Conservation (phyloP, 2,797 vertebrate genomes). For the Epinephelus malabaricus region DNA sequence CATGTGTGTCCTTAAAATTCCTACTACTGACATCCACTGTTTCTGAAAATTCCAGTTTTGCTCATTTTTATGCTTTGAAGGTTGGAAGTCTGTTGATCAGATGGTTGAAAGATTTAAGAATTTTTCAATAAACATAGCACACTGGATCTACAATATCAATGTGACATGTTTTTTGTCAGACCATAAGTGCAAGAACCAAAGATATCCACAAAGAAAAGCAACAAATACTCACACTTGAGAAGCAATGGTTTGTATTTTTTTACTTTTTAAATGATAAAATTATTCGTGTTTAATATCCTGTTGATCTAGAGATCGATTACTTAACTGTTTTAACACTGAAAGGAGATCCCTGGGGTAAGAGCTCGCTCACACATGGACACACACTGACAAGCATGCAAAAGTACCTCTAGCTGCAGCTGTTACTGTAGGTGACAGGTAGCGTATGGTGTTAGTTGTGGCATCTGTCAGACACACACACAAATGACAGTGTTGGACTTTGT, state of each 20-base stretch:
- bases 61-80: neutral
- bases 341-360: too few species aligned
- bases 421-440: conserved; percentile 26
- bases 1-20: conserved; percentile 10
- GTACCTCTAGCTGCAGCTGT: conserved; percentile 19
- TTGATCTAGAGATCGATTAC: neutral
- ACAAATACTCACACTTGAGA: neutral
- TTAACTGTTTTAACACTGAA: neutral
- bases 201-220: neutral
- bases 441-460: conserved; percentile 14
- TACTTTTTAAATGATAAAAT: neutral
- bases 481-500: conserved; percentile 15
- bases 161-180: neutral
- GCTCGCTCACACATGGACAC: neutral
- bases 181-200: neutral
- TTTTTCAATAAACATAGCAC: neutral
- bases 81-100: neutral
- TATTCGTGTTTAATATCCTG: too few species aligned
- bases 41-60: neutral
- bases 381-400: conserved; percentile 1
- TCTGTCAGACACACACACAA: conserved; percentile 33
- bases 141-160: neutral
- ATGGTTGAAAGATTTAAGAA: neutral
- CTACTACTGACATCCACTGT: neutral
- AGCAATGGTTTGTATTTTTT: neutral